Evolutionary conservation across 2,797 vertebrate genomes (phyloP).

Genomic region (Alauda arvensis): DNA sequence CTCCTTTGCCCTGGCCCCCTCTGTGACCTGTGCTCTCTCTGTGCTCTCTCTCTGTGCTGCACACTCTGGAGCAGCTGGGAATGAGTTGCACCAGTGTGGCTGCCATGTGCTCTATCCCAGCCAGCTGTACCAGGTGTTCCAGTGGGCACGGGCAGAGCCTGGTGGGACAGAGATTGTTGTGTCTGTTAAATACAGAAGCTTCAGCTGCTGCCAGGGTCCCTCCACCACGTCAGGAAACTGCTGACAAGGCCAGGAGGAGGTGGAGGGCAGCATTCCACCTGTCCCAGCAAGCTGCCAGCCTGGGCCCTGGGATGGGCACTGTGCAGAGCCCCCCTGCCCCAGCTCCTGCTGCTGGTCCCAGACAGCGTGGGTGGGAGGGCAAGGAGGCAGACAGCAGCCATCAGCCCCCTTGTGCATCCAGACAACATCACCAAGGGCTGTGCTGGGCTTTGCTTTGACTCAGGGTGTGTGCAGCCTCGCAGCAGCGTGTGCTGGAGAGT

Average conservation of each 20-base stretch:
- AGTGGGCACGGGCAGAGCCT: neutral
- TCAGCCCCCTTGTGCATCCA: accelerated
- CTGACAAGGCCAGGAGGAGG: neutral
- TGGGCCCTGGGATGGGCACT: accelerated
- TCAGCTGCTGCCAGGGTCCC: neutral
- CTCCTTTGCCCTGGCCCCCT: accelerated
- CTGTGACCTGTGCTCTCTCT: neutral
- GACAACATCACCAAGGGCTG: accelerated
- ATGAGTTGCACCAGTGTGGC: accelerated
- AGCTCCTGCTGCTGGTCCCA: neutral
- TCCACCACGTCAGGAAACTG: accelerated
- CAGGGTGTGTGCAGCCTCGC: accelerated
- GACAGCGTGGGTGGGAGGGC: accelerated
- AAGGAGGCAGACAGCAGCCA: neutral
- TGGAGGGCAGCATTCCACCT: neutral
- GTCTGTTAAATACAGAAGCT: neutral
- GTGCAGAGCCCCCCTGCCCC: neutral
- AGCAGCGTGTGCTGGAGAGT: neutral
- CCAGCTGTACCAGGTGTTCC: accelerated
- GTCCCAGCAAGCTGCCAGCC: neutral
- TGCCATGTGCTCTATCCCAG: accelerated
- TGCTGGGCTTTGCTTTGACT: neutral
- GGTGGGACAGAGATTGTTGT: neutral
- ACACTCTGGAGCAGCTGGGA: accelerated
- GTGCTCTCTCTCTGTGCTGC: neutral